phyloP scores from a whole-genome alignment of 2,113 vertebrate species.

The Eulacestoma nigropectus region DNA sequence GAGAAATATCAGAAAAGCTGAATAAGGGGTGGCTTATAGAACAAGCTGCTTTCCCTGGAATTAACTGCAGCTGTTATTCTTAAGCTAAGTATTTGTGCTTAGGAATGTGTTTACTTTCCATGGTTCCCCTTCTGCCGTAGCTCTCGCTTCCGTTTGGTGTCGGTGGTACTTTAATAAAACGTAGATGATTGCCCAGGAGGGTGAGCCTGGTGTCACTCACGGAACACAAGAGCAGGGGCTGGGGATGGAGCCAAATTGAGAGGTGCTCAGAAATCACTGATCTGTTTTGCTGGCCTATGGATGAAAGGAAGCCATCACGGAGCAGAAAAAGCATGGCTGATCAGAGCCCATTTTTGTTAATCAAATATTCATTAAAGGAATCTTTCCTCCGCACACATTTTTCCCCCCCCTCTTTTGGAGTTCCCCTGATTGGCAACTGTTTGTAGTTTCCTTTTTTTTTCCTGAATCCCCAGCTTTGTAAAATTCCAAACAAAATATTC shows the following conservation, averaged over 20 bases:
- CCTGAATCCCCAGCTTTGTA: constrained; percentile 12
- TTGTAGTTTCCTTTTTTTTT: constrained; percentile 25
- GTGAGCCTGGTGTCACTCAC: constrained; percentile 36
- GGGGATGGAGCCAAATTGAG: constrained; percentile 48
- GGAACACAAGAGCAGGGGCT: constrained; percentile 6
- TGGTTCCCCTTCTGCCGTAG: background rate
- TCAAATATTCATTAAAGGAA: constrained; percentile 57
- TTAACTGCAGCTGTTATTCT: constrained; percentile 29
- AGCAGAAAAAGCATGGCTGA: constrained; percentile 84
- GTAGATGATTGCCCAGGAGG: constrained; percentile 26
- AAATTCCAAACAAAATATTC: constrained; percentile 61
- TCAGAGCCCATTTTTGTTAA: constrained; percentile 69
- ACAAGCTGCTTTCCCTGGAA: constrained; percentile 33
- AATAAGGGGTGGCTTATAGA: background rate
- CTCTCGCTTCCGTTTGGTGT: constrained; percentile 50
- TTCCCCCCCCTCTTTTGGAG: constrained; percentile 21
- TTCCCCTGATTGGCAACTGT: constrained; percentile 70
- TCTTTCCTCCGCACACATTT: background rate
- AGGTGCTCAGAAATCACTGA: constrained; percentile 55
- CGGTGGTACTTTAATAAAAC: constrained; percentile 76
- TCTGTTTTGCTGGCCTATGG: constrained; percentile 76
- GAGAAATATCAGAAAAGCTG: background rate
- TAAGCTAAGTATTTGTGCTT: constrained; percentile 10
- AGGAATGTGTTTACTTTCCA: constrained; percentile 1
- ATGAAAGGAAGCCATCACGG: constrained; percentile 83